A percentile compares a stretch with the other conserved stretches of the same genome.
These are phyloP conservation scores for Cettia cetti DNA, from an alignment of 2,113 vertebrate genomes.

Conservation along the genomic window DNA sequence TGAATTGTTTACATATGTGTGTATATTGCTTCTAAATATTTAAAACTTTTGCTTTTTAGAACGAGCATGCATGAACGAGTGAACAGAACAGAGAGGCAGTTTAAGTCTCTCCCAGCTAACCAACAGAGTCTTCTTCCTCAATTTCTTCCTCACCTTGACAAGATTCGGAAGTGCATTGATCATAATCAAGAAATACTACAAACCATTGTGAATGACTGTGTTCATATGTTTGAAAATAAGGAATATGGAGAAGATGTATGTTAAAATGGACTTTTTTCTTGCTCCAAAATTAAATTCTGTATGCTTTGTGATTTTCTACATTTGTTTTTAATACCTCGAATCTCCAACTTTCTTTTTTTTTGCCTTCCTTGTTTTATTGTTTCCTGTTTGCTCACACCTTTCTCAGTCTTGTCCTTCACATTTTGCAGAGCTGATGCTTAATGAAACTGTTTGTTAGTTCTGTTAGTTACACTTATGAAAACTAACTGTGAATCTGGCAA, in stretches of 20 bases:
- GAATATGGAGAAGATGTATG: constrained; percentile 92
- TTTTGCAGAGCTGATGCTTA: not conserved
- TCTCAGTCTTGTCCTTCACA: not conserved
- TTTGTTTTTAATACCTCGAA: not conserved
- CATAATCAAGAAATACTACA: constrained; percentile 92
- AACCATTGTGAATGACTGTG: constrained; percentile 90
- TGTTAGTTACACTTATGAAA: not conserved
- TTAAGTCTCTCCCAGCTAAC: constrained; percentile 81
- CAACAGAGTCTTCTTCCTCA: constrained; percentile 88
- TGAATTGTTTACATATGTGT: not conserved
- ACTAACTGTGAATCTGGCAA: not conserved
- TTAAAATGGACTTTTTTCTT: constrained; percentile 45
- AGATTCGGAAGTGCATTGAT: constrained; percentile 87
- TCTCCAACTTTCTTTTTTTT: not conserved
- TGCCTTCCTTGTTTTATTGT: not conserved
- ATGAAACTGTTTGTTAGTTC: not conserved
- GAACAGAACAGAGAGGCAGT: constrained; percentile 91
- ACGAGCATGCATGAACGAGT: constrained; percentile 90
- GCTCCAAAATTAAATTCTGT: not conserved
- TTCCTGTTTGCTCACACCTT: not conserved
- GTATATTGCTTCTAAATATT: not conserved
- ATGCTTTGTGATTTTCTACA: not conserved
- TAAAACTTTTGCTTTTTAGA: constrained; percentile 75
- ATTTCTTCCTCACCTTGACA: constrained; percentile 85
- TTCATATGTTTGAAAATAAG: constrained; percentile 98